Evolutionary conservation across 2,797 vertebrate genomes (phyloP), one percentile per base, ranked within the genome.

Genomic region (Carcharodon carcharias): DNA sequence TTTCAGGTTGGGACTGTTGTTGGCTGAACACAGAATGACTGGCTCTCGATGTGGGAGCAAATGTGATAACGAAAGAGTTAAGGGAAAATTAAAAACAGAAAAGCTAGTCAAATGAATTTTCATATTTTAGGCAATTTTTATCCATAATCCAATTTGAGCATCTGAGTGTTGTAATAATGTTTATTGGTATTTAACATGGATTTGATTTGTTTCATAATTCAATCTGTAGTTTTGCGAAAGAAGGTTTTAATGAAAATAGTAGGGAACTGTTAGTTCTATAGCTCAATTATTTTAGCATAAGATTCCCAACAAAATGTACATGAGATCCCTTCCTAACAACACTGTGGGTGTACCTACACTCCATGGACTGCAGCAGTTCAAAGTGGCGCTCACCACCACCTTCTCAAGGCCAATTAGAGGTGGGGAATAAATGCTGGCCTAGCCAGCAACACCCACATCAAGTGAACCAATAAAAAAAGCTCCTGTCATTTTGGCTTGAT

Each of bases 201-300:
- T 88, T 61, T 92, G 58, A 63, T 35, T 63, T 63, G 89, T 56
- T 63, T 92, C 63, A 61, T 92, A 58, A 92, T 92, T 92, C 58
- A 92, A 14, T 40, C 6, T 85, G 31, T 61, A 89, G 56, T 89
- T 58, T 58, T 58, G n/a, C 92, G 61, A 40, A 63, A 63, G 89
- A 85, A 85, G 40, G 45, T 92, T 14, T 92, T 92, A n/a, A 92
- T 63, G 89, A 61, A 61, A 31, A 56, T 73, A 21, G 16, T 77
- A 73, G 14, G 54, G 40, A 73, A 73, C 67, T 56, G 28, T 16
- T 56, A n/a, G 50, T 56, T 35, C 23, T 73, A 54, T 56, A 18
- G 12, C 12, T 31, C 21, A 95, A 77, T 71, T 14, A 56, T 73
- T 73, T 95, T 26, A 31, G 28, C 16, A 73, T 31, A 95, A 95